A percentile compares a stretch with the other conserved stretches of the same genome.
Evolutionary conservation across 2,113 vertebrate genomes (phyloP).

Genomic region (Dasypus novemcinctus): DNA sequence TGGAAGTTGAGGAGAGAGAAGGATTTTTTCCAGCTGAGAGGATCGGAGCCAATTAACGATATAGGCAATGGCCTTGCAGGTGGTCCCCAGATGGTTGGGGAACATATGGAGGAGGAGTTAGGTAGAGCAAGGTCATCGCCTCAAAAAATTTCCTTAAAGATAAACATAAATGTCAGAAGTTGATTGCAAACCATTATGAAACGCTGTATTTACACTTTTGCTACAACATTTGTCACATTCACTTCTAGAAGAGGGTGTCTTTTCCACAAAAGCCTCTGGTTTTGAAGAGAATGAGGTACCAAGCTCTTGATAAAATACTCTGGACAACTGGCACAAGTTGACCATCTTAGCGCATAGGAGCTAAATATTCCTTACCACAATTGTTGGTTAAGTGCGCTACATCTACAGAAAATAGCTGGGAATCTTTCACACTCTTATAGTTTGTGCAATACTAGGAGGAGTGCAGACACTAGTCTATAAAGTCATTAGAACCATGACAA

Average conservation of each 20-base stretch:
- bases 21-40: neutral
- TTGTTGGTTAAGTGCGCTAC: neutral
- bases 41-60: neutral
- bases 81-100: neutral
- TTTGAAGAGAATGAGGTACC: neutral
- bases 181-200: neutral
- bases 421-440: neutral
- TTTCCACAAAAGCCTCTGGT: neutral
- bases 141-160: neutral
- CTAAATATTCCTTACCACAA: neutral
- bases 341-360: neutral
- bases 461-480: neutral
- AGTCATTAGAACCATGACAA: neutral
- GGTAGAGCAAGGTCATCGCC: neutral
- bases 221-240: neutral
- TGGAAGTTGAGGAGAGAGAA: neutral
- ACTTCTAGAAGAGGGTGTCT: neutral
- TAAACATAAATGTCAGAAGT: neutral
- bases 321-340: neutral
- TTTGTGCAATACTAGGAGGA: neutral
- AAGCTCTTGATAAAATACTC: neutral
- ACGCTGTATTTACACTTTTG: neutral
- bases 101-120: neutral
- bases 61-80: neutral
- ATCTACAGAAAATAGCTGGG: neutral